Percentiles rank a stretch among this genome's conserved stretches.
Evolutionary conservation across 2,888 invertebrate genomes (phyloP).

Genomic region (Marronus borbonicus): DNA sequence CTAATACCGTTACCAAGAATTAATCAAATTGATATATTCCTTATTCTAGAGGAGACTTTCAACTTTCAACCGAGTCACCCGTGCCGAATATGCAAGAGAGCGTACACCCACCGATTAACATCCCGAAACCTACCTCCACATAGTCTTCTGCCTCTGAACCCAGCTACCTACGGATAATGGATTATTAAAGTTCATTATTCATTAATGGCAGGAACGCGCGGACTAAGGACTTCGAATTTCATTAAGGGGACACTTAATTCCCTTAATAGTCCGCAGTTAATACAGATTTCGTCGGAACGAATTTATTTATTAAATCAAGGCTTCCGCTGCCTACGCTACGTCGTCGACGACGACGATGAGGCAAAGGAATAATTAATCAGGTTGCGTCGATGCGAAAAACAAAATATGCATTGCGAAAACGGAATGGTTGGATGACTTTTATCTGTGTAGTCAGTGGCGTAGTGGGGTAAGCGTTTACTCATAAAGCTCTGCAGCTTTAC

Average conservation of each 20-base stretch:
- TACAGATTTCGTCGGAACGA: slow-evolving; percentile 38
- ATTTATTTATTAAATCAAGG: slow-evolving; percentile 41
- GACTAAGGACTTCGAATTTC: slow-evolving; percentile 38
- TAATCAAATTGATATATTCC: slow-evolving; percentile 8
- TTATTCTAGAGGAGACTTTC: background rate
- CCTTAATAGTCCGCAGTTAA: slow-evolving; percentile 38
- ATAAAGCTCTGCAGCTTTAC: no score
- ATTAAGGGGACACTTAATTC: slow-evolving; percentile 46
- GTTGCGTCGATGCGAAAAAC: slow-evolving; percentile 20
- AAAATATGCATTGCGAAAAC: background rate
- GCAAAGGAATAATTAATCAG: slow-evolving; percentile 30
- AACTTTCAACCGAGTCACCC: background rate
- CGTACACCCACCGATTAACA: background rate
- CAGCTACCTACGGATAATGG: slow-evolving; percentile 7
- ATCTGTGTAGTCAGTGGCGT: background rate
- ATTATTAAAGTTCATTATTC: slow-evolving; percentile 41
- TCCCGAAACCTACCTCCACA: background rate
- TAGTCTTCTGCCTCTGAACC: background rate
- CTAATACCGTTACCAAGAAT: background rate
- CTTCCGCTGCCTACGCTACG: background rate
- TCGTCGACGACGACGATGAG: background rate
- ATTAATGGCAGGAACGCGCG: slow-evolving; percentile 21
- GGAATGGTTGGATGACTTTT: background rate
- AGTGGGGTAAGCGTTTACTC: no score
- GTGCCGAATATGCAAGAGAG: background rate